These are phyloP conservation scores for Coenonympha glycerion DNA, from an alignment of 2,888 invertebrate genomes.

Conservation along the genomic window DNA sequence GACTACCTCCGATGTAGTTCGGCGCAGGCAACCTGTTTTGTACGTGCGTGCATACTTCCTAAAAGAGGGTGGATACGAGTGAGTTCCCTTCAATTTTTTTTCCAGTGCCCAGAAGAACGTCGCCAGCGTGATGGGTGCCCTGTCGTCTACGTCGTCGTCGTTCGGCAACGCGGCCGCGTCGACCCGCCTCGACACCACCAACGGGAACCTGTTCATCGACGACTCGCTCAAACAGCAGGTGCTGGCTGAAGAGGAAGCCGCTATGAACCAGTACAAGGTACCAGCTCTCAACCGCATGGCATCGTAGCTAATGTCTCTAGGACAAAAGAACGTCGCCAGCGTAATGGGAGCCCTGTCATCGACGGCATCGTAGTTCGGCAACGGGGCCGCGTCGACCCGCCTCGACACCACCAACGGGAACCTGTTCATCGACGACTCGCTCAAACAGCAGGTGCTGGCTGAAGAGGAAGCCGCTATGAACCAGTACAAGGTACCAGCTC, in stretches of 20 bases:
- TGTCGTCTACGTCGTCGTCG: slow-evolving; percentile 90
- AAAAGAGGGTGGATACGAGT: no score
- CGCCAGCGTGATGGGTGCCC: slow-evolving; percentile 90
- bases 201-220: slow-evolving; percentile 81
- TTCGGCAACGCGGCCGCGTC: slow-evolving; percentile 90
- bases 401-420: slow-evolving; percentile 81
- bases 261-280: slow-evolving; percentile 96
- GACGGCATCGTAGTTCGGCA: slow-evolving; percentile 91
- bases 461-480: slow-evolving; percentile 98
- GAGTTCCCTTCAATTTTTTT: no score
- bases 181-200: slow-evolving; percentile 80
- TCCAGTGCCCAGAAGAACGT: slow-evolving; percentile 90
- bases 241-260: slow-evolving; percentile 96
- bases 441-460: slow-evolving; percentile 90
- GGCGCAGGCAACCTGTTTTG: no score
- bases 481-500: slow-evolving; percentile 95
- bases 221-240: slow-evolving; percentile 90
- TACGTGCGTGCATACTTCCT: no score
- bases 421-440: slow-evolving; percentile 84
- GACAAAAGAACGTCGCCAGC: slow-evolving; percentile 92
- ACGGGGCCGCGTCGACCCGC: slow-evolving; percentile 84
- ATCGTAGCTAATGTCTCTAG: no score
- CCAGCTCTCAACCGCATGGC: no score
- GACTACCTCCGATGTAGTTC: no score
- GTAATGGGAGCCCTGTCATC: slow-evolving; percentile 91